A percentile compares a stretch with the other conserved stretches of the same genome.
These are phyloP conservation scores for Tetraneura akinire DNA, from an alignment of 1,140 invertebrate species.

Conservation along the genomic window DNA sequence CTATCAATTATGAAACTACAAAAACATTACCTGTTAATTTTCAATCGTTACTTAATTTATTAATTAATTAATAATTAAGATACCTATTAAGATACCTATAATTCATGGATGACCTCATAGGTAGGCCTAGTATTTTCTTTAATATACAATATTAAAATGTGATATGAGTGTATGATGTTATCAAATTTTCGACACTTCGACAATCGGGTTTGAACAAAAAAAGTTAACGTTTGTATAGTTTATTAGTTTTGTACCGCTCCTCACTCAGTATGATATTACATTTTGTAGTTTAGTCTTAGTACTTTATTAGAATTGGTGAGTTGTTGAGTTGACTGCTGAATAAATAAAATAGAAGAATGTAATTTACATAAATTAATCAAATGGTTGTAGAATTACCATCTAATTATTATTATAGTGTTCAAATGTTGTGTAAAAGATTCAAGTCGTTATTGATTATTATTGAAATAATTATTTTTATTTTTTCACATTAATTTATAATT, in stretches of 20 bases:
- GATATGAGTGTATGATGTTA: no score
- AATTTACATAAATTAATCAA: conserved; percentile 48
- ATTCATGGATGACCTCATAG: no score
- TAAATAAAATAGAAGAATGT: conserved; percentile 14
- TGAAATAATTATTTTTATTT: background rate
- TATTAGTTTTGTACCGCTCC: background rate
- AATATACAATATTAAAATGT: no score
- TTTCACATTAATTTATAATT: no score
- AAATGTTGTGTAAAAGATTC: background rate
- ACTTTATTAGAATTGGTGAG: background rate
- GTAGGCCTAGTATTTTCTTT: no score
- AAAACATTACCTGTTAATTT: no score
- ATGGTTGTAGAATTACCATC: background rate
- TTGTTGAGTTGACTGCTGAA: background rate
- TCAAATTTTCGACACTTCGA: no score
- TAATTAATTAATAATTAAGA: no score
- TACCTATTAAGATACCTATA: no score
- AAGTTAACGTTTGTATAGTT: background rate
- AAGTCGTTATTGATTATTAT: background rate
- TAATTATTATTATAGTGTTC: background rate
- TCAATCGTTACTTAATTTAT: no score
- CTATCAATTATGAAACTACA: no score
- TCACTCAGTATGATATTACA: background rate
- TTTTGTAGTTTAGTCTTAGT: no score
- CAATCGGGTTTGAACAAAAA: background rate